These are phyloP conservation scores for Margaritifera margaritifera DNA, from an alignment of 2,888 invertebrate species.

Conservation along the genomic window DNA sequence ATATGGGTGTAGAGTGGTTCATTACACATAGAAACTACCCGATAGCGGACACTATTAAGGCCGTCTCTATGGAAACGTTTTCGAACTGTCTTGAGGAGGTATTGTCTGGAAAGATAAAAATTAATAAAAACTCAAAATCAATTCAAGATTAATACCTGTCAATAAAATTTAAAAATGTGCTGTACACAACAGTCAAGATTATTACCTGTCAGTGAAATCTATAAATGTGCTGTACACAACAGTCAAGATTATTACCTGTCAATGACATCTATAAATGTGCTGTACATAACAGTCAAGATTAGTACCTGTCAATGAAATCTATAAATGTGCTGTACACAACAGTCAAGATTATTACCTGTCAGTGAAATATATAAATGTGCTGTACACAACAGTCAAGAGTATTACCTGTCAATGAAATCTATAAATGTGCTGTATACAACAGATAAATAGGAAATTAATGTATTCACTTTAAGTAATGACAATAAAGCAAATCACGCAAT, in stretches of 20 bases:
- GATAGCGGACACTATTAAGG: constrained; percentile 87
- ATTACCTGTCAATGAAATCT: not conserved
- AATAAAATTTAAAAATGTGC: not conserved
- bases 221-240: too few relatives aligned
- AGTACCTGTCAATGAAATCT: not conserved
- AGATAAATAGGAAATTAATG: too few relatives aligned
- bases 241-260: not conserved
- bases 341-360: not conserved
- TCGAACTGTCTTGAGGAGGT: constrained; percentile 87
- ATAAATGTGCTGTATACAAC: too few relatives aligned
- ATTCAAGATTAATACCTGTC: not conserved
- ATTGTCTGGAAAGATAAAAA: constrained; percentile 80
- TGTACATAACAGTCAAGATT: too few relatives aligned
- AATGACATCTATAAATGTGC: not conserved
- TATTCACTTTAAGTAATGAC: too few relatives aligned
- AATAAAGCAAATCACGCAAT: too few relatives aligned
- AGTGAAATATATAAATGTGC: not conserved
- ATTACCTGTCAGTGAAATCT: not conserved
- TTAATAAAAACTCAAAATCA: not conserved
- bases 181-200: too few relatives aligned
- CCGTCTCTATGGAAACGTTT: constrained; percentile 90
- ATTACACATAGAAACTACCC: constrained; percentile 64
- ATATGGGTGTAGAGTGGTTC: constrained; percentile 64
- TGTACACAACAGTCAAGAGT: too few relatives aligned
- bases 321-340: too few relatives aligned